phyloP scores from a whole-genome alignment of 2,797 vertebrate species.

The Phylloscopus collybita region DNA sequence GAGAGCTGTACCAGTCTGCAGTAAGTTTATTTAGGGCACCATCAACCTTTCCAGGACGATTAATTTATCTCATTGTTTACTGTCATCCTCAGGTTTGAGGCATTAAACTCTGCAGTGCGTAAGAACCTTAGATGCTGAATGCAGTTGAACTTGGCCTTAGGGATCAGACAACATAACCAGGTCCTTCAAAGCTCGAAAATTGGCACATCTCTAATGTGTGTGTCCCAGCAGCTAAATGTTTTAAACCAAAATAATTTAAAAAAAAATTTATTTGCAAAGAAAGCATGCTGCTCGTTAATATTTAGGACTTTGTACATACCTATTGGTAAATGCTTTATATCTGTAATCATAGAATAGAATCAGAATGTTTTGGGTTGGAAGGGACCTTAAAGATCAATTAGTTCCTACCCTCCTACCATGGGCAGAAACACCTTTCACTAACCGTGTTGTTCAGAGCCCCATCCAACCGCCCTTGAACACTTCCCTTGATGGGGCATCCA shows the following conservation, averaged over 20 bases:
- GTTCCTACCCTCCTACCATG: fast-evolving
- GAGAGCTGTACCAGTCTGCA: not conserved
- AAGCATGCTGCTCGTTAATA: not conserved
- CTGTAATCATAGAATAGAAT: not conserved
- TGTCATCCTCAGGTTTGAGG: not conserved
- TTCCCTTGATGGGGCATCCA: not conserved
- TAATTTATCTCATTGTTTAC: not conserved
- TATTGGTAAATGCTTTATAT: not conserved
- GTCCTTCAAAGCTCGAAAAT: not conserved
- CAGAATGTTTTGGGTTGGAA: not conserved
- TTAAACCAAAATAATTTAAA: not conserved
- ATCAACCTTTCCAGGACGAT: not conserved
- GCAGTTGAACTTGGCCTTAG: not conserved
- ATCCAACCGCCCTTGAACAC: not conserved
- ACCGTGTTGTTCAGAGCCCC: not conserved
- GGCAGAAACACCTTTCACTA: not conserved
- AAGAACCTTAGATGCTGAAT: not conserved
- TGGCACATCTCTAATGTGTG: not conserved
- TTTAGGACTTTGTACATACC: not conserved
- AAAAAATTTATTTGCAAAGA: not conserved
- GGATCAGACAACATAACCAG: not conserved
- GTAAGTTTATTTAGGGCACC: not conserved
- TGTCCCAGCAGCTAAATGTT: not conserved
- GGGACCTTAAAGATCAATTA: not conserved
- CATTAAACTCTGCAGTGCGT: not conserved